Evolutionary conservation across 64 coral and sea anemone genomes (phyloP), one percentile per base, ranked within the genome.

Genomic region (Anthopleura sola): DNA sequence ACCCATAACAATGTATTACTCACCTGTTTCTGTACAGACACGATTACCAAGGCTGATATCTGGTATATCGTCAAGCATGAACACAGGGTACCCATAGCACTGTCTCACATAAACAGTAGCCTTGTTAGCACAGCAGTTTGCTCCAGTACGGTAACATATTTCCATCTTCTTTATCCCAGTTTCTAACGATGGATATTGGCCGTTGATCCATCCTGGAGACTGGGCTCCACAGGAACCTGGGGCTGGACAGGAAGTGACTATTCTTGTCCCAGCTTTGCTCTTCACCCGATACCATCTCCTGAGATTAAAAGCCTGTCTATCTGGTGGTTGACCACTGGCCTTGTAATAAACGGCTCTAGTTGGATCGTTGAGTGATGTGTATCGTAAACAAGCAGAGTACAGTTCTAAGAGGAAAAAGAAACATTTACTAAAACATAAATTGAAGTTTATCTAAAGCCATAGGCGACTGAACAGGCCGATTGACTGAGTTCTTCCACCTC

Each of bases 51-150:
- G 39, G 37, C 48, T 47, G 6, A 36, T 51, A 16, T 40, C 37
- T 17, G 87, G 78, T n/a, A 83, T 13, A 21, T 83, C 79, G 24
- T 64, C 34, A 26, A 89, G 49, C 13, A 66, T 8, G 39, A 55
- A 89, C 33, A 89, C 87, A 51, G 31, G 77, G 82, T 68, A 89
- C 37, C 87, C 87, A 24, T 82, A 40, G 37, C 87, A 89, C 80
- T 89, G 79, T 44, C 87, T 66, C 29, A 89, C 57, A 54, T 83
- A 89, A 19, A 89, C 56, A 20, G 58, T 89, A 32, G 57, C 31
- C 2, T 74, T 89, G 29, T 38, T 28, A 12, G 9, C 17, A 31
- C 87, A 89, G 60, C 79, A 89, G 36, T 89, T 24, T 20, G 56
- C 6, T 53, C 58, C 79, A 0, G 46, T 51, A 39, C 87, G 87